Evolutionary conservation across 2,888 invertebrate genomes (phyloP).

Genomic region (Meteorus colon): DNA sequence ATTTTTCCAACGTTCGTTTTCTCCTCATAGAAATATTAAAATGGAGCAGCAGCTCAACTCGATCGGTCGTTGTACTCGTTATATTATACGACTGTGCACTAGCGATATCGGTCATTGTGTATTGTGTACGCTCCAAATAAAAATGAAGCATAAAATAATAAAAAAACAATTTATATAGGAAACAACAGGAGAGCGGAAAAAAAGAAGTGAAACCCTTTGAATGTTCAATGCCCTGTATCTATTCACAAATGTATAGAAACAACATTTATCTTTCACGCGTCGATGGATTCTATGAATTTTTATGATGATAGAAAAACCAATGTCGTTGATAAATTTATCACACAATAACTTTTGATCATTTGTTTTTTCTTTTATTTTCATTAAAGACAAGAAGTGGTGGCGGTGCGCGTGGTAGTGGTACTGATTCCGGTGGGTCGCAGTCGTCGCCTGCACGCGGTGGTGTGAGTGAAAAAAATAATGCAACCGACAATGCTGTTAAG

Average conservation of each 20-base stretch:
- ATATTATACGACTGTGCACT: background rate
- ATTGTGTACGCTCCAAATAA: background rate
- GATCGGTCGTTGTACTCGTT: slow-evolving; percentile 1
- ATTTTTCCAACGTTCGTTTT: background rate
- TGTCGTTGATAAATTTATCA: background rate
- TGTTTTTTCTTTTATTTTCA: background rate
- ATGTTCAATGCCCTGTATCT: too few relatives aligned
- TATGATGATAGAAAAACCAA: background rate
- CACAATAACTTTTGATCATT: background rate
- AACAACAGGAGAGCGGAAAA: too few relatives aligned
- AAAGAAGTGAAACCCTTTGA: too few relatives aligned
- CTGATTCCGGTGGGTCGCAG: slow-evolving; percentile 67
- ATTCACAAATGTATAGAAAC: too few relatives aligned
- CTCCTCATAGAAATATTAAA: background rate
- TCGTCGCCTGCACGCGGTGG: slow-evolving; percentile 64
- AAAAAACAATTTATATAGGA: background rate
- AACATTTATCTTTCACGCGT: background rate
- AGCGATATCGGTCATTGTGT: background rate
- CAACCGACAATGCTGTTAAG: slow-evolving; percentile 44
- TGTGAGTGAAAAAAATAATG: slow-evolving; percentile 27
- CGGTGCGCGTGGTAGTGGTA: slow-evolving; percentile 62
- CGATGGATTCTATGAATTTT: background rate
- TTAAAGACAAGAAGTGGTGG: slow-evolving; percentile 54
- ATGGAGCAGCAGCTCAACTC: slow-evolving; percentile 9
- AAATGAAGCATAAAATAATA: background rate